Conservation (phyloP, 2,888 invertebrate genomes). For the Drosophila atripex region DNA sequence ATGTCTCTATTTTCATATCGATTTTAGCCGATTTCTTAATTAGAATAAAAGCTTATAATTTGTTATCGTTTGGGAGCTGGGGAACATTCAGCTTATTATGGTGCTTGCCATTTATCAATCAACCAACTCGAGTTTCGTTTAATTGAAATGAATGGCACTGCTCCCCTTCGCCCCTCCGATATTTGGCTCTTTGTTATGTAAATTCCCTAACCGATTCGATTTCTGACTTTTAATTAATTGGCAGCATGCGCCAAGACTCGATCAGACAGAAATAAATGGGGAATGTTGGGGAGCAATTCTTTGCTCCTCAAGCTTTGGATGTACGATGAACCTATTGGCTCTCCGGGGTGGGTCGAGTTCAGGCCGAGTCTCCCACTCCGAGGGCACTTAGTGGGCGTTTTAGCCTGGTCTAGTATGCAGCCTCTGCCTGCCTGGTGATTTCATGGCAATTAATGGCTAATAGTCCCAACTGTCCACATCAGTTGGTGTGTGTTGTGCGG, state of each 20-base stretch:
- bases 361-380: background rate
- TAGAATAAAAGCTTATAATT: slow-evolving; percentile 54
- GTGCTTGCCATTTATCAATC: slow-evolving; percentile 43
- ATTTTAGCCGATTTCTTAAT: slow-evolving; percentile 48
- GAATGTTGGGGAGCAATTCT: background rate
- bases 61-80: slow-evolving; percentile 41
- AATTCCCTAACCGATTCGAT: slow-evolving; percentile 48
- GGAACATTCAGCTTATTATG: slow-evolving; percentile 40
- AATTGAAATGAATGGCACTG: slow-evolving; percentile 63
- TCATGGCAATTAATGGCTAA: slow-evolving; percentile 67
- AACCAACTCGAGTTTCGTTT: slow-evolving; percentile 46
- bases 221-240: slow-evolving; percentile 63
- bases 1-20: slow-evolving; percentile 56
- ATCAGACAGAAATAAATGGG: slow-evolving; percentile 41
- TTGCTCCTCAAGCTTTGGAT: slow-evolving; percentile 11
- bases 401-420: slow-evolving; percentile 6
- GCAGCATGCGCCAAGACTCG: slow-evolving; percentile 59
- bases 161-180: slow-evolving; percentile 18
- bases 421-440: slow-evolving; percentile 37
- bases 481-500: slow-evolving; percentile 42
- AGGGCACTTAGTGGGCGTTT: slow-evolving; percentile 39
- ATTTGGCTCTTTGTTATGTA: slow-evolving; percentile 50
- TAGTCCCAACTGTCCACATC: slow-evolving; percentile 38
- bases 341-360: background rate
- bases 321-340: background rate